Conservation (phyloP, 2,888 invertebrate species). For the Drosophila merina region DNA sequence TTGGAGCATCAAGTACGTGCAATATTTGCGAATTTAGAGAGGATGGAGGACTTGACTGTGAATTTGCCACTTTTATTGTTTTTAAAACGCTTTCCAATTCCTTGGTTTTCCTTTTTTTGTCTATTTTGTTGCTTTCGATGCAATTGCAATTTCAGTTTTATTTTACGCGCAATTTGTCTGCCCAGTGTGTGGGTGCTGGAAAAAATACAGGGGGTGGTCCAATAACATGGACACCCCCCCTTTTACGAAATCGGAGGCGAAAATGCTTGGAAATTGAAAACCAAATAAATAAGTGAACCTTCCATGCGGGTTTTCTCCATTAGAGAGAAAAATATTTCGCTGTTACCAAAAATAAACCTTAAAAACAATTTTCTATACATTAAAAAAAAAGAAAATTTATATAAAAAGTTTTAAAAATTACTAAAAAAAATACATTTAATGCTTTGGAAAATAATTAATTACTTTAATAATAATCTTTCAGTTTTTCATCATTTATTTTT, state of each 20-base stretch:
- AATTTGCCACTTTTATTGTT: constrained; percentile 76
- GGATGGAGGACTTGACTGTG: constrained; percentile 44
- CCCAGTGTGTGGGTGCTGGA: constrained; percentile 6
- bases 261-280: constrained; percentile 42
- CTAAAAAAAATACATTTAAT: no score
- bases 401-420: no score
- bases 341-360: neutral
- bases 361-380: neutral
- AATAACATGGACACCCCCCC: neutral
- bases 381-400: no score
- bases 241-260: constrained; percentile 17
- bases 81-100: constrained; percentile 76
- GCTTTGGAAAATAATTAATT: no score
- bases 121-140: constrained; percentile 40
- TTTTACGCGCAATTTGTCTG: constrained; percentile 77
- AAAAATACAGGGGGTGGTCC: neutral
- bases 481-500: no score
- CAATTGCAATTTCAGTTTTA: constrained; percentile 69
- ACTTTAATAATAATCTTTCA: no score
- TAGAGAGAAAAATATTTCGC: neutral
- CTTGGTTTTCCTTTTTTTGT: constrained; percentile 33
- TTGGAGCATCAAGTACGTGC: constrained; percentile 41
- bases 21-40: constrained; percentile 62
- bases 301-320: constrained; percentile 16
- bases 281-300: constrained; percentile 45